Base-by-base conservation (phyloP, 1,140 invertebrate genomes). In the Trachymyrmex cornetzi region DNA sequence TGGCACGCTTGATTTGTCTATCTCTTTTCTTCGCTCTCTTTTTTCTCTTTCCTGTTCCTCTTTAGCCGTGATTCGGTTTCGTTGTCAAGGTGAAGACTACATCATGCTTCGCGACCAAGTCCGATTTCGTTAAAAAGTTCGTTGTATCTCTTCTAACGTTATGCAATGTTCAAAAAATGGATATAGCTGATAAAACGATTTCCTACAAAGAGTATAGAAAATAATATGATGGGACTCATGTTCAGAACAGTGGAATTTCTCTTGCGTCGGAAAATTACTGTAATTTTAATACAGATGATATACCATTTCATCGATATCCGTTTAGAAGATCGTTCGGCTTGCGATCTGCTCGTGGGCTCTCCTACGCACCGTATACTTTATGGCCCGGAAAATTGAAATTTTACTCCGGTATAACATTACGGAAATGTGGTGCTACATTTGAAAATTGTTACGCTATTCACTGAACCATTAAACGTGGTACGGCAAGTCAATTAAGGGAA, bases 251-350 rank as follows among this genome's bases (percentile, higher is more conserved):
- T 48, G 61, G 74, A 69, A 67, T 86, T 81, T 86, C 85, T 86
- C 85, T 61, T 59, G 64, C 85, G 44, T 69, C 30, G 16, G 53
- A 59, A 69, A 79, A 86, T 86, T 67, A 80, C 85, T 69, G 85
- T 80, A 86, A 86, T 86, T 80, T 67, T 69, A 80, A 66, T 86
- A 81, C 77, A 81, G 69, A 86, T 86, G 75, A 67, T 86, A 81
- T 86, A 81, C 14, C 27, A 80, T 80, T 86, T 80, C 75, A 79
- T 69, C 85, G 85, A 86, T 86, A 86, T 79, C 84, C 84, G 79
- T 80, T 84, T 86, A 80, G 63, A 80, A 80, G 38, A 69, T 69
- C 77, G 75, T 80, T 71, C 30, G 85, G 30, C 30, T 77, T 44
- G 71, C 72, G 84, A 77, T 75, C 59, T 53, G 71, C 48, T 85